A percentile compares a stretch with the other conserved stretches of the same genome.
phyloP scores from a whole-genome alignment of 2,888 invertebrate genomes.

The Cylindroiulus punctatus region DNA sequence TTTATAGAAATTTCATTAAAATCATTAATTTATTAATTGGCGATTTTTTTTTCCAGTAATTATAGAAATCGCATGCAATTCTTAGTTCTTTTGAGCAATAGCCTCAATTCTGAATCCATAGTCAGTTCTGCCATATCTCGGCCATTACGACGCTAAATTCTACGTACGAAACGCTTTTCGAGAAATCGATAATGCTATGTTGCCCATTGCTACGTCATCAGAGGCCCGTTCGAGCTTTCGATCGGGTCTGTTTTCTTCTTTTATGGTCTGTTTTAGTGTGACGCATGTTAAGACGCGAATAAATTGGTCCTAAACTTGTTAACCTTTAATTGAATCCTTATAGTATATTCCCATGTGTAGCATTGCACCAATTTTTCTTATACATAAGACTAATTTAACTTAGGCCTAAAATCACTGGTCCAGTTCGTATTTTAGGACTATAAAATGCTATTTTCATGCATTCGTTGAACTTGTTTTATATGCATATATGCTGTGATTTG shows the following conservation, averaged over 20 bases:
- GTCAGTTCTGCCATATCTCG: not conserved
- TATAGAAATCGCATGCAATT: too few species aligned
- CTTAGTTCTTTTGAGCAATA: not conserved
- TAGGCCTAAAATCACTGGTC: not conserved
- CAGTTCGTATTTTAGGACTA: not conserved
- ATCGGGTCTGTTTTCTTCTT: not conserved
- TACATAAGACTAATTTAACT: not conserved
- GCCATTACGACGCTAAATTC: not conserved
- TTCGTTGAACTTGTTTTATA: too few species aligned
- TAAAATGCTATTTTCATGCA: not conserved
- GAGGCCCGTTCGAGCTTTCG: not conserved
- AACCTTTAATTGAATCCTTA: not conserved
- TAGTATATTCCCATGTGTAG: too few species aligned
- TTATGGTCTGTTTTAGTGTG: not conserved
- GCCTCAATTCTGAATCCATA: not conserved
- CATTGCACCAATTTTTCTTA: not conserved
- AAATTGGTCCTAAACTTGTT: not conserved
- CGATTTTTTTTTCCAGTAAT: too few species aligned
- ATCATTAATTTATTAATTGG: too few species aligned
- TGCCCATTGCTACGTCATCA: not conserved
- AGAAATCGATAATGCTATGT: conserved; percentile 6
- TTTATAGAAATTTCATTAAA: too few species aligned
- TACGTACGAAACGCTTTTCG: not conserved
- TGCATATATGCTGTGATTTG: too few species aligned
- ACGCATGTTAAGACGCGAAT: not conserved